A percentile compares a stretch with the other conserved stretches of the same genome.
phyloP scores from a whole-genome alignment of 1,140 invertebrate species.

The Eupeodes corollae region DNA sequence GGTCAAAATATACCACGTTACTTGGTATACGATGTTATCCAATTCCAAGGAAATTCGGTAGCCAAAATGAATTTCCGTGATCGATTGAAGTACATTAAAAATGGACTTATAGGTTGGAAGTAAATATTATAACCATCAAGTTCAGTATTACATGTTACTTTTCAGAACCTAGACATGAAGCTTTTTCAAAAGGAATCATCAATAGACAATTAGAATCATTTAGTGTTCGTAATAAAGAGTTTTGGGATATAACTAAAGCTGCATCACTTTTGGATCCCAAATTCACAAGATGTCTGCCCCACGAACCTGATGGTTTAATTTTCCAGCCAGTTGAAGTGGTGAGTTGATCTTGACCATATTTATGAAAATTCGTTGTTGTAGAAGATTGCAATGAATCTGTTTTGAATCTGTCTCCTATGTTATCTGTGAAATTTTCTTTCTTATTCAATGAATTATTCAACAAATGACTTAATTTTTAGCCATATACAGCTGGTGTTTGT shows the following conservation, averaged over 20 bases:
- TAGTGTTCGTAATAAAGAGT: constrained; percentile 75
- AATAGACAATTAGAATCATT: constrained; percentile 73
- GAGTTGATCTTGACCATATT: too few relatives aligned
- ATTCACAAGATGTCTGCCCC: constrained; percentile 72
- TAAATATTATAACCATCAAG: too few relatives aligned
- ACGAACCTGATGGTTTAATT: constrained; percentile 96
- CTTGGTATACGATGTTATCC: constrained; percentile 91
- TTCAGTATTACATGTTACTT: too few relatives aligned
- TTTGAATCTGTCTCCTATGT: background rate
- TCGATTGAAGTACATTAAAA: constrained; percentile 66
- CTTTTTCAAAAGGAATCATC: constrained; percentile 63
- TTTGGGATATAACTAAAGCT: constrained; percentile 68
- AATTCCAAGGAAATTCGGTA: constrained; percentile 69
- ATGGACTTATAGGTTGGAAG: constrained; percentile 46
- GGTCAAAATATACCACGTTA: constrained; percentile 71
- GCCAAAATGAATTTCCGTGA: constrained; percentile 60
- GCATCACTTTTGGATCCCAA: constrained; percentile 67
- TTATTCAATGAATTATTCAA: constrained; percentile 1
- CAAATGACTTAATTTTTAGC: constrained; percentile 43
- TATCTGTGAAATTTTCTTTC: background rate
- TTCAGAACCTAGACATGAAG: constrained; percentile 51
- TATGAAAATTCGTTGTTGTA: too few relatives aligned
- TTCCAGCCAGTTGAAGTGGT: constrained; percentile 86
- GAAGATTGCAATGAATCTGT: too few relatives aligned
- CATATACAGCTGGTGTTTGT: constrained; percentile 74